Conservation (phyloP, 2,888 invertebrate genomes). For the Clitarchus hookeri region DNA sequence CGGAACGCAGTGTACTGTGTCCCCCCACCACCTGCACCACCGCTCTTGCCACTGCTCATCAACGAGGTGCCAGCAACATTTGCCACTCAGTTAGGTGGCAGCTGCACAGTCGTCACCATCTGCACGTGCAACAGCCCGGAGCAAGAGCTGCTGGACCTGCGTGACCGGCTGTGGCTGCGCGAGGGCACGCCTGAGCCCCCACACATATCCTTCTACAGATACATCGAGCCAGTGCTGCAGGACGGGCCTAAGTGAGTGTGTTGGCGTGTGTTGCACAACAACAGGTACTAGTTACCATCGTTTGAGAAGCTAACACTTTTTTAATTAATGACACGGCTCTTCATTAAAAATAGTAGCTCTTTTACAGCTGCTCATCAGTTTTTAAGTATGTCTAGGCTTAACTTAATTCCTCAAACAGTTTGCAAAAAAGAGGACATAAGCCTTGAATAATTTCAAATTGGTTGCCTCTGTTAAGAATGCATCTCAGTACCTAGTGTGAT, state of each 20-base stretch:
- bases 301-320: too few relatives aligned
- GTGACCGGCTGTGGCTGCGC: conserved; percentile 33
- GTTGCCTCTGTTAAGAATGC: too few relatives aligned
- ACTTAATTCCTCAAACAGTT: too few relatives aligned
- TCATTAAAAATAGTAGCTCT: too few relatives aligned
- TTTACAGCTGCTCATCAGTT: too few relatives aligned
- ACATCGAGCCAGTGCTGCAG: conserved; percentile 41
- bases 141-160: conserved; percentile 34
- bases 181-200: conserved; percentile 35
- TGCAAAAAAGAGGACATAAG: too few relatives aligned
- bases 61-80: conserved; percentile 23
- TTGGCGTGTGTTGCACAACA: conserved; percentile 18
- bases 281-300: too few relatives aligned
- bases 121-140: conserved; percentile 33
- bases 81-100: neutral
- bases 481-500: too few relatives aligned
- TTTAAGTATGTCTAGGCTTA: too few relatives aligned
- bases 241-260: conserved; percentile 43
- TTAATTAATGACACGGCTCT: too few relatives aligned
- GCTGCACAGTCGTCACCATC: conserved; percentile 21
- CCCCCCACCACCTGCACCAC: conserved; percentile 36
- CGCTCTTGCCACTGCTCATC: conserved; percentile 26
- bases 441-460: too few relatives aligned
- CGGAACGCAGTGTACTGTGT: conserved; percentile 29
- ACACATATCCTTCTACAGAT: conserved; percentile 37